These are phyloP conservation scores for Rhogogaster chlorosoma DNA, from an alignment of 2,888 invertebrate species.

Conservation along the genomic window DNA sequence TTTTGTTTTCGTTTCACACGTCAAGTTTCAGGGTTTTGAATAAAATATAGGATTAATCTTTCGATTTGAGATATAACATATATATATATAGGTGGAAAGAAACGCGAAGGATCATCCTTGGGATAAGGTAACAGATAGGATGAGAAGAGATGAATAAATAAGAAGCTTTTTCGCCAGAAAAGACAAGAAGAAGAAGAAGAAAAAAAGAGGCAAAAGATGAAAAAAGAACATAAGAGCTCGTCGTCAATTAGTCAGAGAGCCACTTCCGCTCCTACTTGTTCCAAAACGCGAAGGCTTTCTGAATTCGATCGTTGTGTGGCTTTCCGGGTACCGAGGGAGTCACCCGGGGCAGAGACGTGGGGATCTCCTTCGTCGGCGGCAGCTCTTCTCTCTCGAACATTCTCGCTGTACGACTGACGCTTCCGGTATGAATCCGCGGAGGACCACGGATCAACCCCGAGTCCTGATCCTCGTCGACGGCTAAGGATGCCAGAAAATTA, in stretches of 20 bases:
- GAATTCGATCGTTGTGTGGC: conserved; percentile 72
- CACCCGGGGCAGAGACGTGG: conserved; percentile 57
- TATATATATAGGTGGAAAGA: neutral
- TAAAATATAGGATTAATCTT: neutral
- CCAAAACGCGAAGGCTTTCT: conserved; percentile 79
- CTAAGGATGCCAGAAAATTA: conserved; percentile 42
- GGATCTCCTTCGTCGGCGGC: conserved; percentile 52
- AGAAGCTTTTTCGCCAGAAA: neutral
- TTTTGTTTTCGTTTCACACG: neutral
- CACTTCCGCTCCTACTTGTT: conserved; percentile 67
- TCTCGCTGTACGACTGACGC: conserved; percentile 74
- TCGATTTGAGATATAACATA: neutral
- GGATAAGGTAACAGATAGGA: neutral
- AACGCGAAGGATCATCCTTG: neutral
- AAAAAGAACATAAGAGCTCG: neutral
- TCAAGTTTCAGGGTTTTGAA: neutral
- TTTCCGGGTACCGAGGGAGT: conserved; percentile 56
- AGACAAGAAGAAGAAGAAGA: neutral
- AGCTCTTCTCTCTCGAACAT: conserved; percentile 72
- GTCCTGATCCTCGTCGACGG: conserved; percentile 67
- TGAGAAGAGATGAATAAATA: neutral
- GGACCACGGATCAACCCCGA: conserved; percentile 67
- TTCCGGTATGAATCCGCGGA: conserved; percentile 70
- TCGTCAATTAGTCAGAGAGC: neutral
- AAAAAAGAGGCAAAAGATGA: neutral